Evolutionary conservation across 2,797 vertebrate species (phyloP).

Genomic region (Channallabes apus): DNA sequence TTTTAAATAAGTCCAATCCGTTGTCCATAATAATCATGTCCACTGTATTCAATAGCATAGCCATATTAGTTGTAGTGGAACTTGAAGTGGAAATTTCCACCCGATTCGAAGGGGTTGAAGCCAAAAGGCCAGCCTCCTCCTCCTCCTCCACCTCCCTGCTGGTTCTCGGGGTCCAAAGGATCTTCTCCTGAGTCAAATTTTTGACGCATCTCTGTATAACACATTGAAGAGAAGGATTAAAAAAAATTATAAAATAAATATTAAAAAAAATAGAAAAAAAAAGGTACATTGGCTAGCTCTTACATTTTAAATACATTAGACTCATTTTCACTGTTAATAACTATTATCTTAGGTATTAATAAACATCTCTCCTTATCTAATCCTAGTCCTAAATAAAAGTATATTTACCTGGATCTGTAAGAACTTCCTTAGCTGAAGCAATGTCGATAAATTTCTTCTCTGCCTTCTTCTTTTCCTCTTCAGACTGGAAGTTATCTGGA

Average conservation of each 20-base stretch:
- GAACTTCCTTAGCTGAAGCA: constrained; percentile 83
- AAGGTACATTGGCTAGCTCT: neutral
- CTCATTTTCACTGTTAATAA: neutral
- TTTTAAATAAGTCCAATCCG: constrained; percentile 38
- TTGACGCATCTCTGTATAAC: constrained; percentile 79
- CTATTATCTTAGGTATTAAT: neutral
- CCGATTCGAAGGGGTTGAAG: constrained; percentile 84
- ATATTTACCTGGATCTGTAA: constrained; percentile 79
- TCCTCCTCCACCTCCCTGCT: constrained; percentile 76
- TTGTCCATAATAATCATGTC: constrained; percentile 36
- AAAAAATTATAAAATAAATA: too few species aligned
- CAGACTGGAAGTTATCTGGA: constrained; percentile 84
- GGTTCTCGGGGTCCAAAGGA: constrained; percentile 82
- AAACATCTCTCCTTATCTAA: neutral
- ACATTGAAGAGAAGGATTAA: neutral
- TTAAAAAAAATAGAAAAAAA: neutral
- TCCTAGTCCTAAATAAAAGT: neutral
- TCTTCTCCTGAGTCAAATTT: constrained; percentile 84
- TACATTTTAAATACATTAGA: neutral
- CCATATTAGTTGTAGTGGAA: constrained; percentile 78
- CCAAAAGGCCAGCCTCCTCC: constrained; percentile 80
- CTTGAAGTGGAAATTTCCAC: constrained; percentile 83
- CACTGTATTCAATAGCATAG: constrained; percentile 22
- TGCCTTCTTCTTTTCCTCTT: constrained; percentile 80
- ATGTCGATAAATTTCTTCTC: constrained; percentile 87